Evolutionary conservation across 2,113 vertebrate species (phyloP).

Genomic region (Chiloscyllium plagiosum): DNA sequence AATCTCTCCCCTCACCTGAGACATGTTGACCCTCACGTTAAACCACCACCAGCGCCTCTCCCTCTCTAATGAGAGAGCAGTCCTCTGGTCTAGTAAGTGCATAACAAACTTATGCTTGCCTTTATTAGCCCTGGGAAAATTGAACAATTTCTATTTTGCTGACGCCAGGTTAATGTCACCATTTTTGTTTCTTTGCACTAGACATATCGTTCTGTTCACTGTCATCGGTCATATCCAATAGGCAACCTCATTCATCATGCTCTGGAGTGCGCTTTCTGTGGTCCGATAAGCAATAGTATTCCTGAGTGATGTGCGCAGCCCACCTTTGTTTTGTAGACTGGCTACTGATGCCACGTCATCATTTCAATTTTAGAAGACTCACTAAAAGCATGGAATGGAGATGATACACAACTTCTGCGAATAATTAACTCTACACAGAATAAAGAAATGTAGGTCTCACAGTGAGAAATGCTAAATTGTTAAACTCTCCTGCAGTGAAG

Average conservation of each 20-base stretch:
- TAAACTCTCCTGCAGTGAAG: background rate
- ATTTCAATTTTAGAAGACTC: background rate
- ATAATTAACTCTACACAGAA: background rate
- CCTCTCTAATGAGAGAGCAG: too few relatives aligned
- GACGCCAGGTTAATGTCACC: background rate
- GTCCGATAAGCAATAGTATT: background rate
- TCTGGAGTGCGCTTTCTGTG: background rate
- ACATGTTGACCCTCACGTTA: too few relatives aligned
- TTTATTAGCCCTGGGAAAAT: background rate
- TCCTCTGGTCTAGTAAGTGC: too few relatives aligned
- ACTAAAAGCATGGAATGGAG: background rate
- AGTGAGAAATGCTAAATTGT: background rate
- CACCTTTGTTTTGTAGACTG: background rate
- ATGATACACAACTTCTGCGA: background rate
- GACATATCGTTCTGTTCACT: background rate
- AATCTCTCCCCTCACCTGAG: too few relatives aligned
- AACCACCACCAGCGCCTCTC: too few relatives aligned
- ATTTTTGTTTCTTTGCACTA: background rate
- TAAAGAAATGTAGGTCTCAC: background rate
- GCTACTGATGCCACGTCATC: background rate
- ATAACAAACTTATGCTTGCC: too few relatives aligned
- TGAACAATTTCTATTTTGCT: background rate
- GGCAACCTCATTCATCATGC: background rate
- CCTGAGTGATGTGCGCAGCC: background rate
- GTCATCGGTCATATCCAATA: background rate